A percentile compares a stretch with the other conserved stretches of the same genome.
Evolutionary conservation across 2,888 invertebrate species (phyloP).

Genomic region (Hipparchia sbordonii): DNA sequence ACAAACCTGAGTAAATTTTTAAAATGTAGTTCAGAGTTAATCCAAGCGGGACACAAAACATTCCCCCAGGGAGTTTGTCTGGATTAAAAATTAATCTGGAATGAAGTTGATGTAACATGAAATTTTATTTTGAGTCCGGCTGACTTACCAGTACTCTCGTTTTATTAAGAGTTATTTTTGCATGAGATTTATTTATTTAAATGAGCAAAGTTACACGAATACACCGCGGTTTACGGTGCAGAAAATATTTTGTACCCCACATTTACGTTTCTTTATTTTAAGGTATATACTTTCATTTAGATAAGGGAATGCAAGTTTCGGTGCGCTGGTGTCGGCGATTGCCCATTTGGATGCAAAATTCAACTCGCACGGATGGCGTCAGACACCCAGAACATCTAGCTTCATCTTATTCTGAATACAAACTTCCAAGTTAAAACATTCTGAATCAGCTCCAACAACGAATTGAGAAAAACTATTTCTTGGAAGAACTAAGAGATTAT

Average conservation of each 20-base stretch:
- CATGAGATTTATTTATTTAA: not conserved
- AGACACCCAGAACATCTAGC: slow-evolving; percentile 42
- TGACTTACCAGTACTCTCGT: not conserved
- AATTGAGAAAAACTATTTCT: slow-evolving; percentile 15
- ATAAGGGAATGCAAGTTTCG: slow-evolving; percentile 38
- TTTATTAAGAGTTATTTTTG: not conserved
- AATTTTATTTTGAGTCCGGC: not conserved
- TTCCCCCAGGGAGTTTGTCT: not conserved
- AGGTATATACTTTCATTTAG: slow-evolving; percentile 37
- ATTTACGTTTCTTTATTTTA: slow-evolving; percentile 35
- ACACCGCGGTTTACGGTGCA: slow-evolving; percentile 22
- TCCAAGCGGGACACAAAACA: not conserved
- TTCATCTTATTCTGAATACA: slow-evolving; percentile 42
- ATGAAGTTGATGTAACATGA: not conserved
- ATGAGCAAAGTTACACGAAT: slow-evolving; percentile 13
- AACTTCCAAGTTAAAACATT: slow-evolving; percentile 35
- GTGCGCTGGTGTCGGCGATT: slow-evolving; percentile 44
- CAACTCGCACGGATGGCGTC: slow-evolving; percentile 44
- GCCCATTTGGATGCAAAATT: slow-evolving; percentile 59
- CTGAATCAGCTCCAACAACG: slow-evolving; percentile 28
- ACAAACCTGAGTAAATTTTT: not conserved
- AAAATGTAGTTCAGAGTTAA: not conserved
- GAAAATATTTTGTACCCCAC: slow-evolving; percentile 33
- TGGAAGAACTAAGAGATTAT: not conserved
- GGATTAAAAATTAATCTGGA: not conserved